A percentile compares a stretch with the other conserved stretches of the same genome.
Conservation (phyloP, 2,113 vertebrate species). For the Astur gentilis region DNA sequence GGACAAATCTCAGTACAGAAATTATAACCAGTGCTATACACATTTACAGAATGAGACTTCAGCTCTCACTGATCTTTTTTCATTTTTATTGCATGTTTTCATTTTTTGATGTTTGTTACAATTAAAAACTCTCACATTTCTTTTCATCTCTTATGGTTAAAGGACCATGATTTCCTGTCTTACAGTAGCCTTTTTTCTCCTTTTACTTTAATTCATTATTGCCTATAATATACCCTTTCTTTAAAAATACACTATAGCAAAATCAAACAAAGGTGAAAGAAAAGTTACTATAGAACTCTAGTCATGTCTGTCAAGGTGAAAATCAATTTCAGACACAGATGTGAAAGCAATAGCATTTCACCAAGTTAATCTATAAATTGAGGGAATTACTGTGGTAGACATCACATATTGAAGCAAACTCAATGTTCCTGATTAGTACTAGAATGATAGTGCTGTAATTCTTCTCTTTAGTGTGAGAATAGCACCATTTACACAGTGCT, state of each 20-base stretch:
- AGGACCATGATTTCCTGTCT: not conserved
- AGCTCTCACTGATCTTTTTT: not conserved
- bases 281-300: not conserved
- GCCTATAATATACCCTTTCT: not conserved
- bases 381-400: not conserved
- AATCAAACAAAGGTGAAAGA: not conserved
- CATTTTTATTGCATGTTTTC: not conserved
- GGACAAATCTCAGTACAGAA: not conserved
- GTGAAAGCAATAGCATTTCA: slow-evolving; percentile 18
- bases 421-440: not conserved
- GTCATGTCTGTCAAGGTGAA: not conserved
- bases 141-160: not conserved
- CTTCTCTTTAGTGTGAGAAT: not conserved
- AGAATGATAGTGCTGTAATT: not conserved
- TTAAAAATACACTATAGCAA: not conserved
- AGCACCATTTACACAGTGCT: not conserved
- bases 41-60: not conserved
- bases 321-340: slow-evolving; percentile 24
- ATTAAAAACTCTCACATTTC: not conserved
- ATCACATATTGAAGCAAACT: not conserved
- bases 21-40: not conserved
- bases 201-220: not conserved
- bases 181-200: not conserved
- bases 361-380: slow-evolving; percentile 3
- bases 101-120: not conserved